Evolutionary conservation across 64 coral and sea anemone species (phyloP), one percentile per base, ranked within the genome.

Genomic region (Montipora foliosa): DNA sequence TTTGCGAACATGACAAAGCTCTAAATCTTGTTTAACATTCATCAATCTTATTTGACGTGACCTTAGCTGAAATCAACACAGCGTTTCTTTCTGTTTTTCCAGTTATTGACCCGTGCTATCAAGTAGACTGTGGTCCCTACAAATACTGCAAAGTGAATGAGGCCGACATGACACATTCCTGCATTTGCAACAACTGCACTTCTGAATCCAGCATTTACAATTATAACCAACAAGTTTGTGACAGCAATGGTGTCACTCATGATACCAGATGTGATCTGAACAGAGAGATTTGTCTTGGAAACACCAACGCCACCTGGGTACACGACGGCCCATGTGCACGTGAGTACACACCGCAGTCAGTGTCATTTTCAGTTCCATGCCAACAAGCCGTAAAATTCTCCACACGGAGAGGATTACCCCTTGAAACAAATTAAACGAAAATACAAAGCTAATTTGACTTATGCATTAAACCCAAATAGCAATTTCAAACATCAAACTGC

Each of bases 281-380:
- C 47, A 78, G 44, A 12, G 4, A 17, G 76, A 78, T 78, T 6
- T n/a, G 76, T 8, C 76, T 78, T 50, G 47, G 46, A 11, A 14
- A 14, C 44, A 78, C 76, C 76, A 78, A 78, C 49, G 76, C 76
- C 16, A 49, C 76, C 46, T 48, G 45, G 47, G 45, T 47, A 46
- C 76, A 78, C 17, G 46, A 78, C 24, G 80, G 80, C 10, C 53
- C 55, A 61, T 82, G 80, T 24, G 9, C 9, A 82, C 80, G 80
- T 82, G 24, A 82, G 58, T 82, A 15, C 14, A 3, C 61, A 14
- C 14, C 14, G 1, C 61, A 64, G 13, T 64, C 53, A 57, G 11
- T 57, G 53, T 57, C 11, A 37, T 37, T 37, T 37, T 37, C 37
- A 37, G 1, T 37, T 37, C 37, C 37, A 37, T 37, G 37, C 1